Base-by-base conservation (phyloP, 2,888 invertebrate species). In the Eristalinus sepulchralis region DNA sequence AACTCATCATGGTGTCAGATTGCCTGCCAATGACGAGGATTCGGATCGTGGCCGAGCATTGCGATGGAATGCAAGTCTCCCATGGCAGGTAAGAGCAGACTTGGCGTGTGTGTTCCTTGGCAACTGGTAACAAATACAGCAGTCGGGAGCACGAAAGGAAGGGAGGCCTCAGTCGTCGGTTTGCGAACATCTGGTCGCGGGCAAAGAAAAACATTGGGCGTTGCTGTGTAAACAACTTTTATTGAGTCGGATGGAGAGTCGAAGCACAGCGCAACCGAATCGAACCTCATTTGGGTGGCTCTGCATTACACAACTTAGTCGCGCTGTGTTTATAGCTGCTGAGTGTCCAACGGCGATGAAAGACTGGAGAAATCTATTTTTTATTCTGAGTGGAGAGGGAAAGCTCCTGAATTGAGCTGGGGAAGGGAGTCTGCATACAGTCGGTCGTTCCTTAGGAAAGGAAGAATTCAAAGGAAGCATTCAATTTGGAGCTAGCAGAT, bases 1-100 rank as follows among this genome's bases (percentile, higher is more conserved):
- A 86, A 79, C 60, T 86, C 83, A 86, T 83, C 86, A 71, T 86
- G 86, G 83, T 75, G 62, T 86, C 86, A 55, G 33, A 77, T 85
- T 85, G 77, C 82, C 62, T 82, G 73, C 82, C 39, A 47, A 6
- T 63, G 63, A 27, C 27, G 27, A 27, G 27, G 27, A 27, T 27
- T 27, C 2, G 64, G 63, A 78, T 59, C 24, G 66, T 53, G 70
- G 53, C 47, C 67, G 72, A 67, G 75, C 63, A 68, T 72, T 59
- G 67, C 34, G 55, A 60, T 76, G 27, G 68, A 64, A 62, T 68
- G 63, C 67, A 82, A 77, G 59, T 85, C 85, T 85, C 85, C 85
- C 85, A 85, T 85, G 85, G 77, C 85, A 85, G 82, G 85, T 85
- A 85, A 80, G 73, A 67, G 34, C n/a, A 8, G 6, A 24, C 24